Base-by-base conservation (phyloP, 2,797 vertebrate genomes). In the Buceros bicornis region DNA sequence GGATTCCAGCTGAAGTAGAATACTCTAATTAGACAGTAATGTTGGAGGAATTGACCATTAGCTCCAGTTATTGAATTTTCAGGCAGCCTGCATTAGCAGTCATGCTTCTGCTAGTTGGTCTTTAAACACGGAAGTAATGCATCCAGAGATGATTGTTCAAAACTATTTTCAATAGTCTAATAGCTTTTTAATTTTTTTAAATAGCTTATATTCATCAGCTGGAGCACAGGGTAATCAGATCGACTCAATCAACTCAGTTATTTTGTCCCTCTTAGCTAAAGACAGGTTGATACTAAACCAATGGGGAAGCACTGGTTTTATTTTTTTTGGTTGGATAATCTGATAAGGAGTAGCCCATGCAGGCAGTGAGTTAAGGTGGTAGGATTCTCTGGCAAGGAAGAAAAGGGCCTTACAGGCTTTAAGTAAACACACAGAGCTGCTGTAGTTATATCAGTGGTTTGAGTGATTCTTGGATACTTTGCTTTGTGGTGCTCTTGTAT, bases 101-200 rank as follows among this genome's bases (percentile, higher is more conserved):
- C 69, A 64, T 89, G 94, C 83, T 96, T 95, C 95, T 96, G 89
- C 76, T 47, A 84, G 92, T 93, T 96, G 79, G 33, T 76, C 71
- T 95, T 97, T 97, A 96, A 96, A 87, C 70, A 56, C 81, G 62
- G 82, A 97, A 96, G 96, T 88, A 95, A 78, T 96, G 83, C 87
- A 95, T 95, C 43, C 33, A 93, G 87, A 90, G 76, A 89, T 96
- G 82, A 94, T 95, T 96, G 83, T 95, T 95, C 72, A 90, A 86
- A 97, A 96, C 76, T 89, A 90, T 96, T 97, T 97, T 97, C 95
- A 93, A 90, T 95, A 90, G 86, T 78, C 77, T 96, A 97, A 97
- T 96, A 93, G 93, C 80, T 96, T 97, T 97, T 97, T 84, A 97
- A 96, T 97, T 97, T 96, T 97, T 90, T 26, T 20, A 89, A 94